Evolutionary conservation across 2,888 invertebrate species (phyloP).

Genomic region (Malachius bipustulatus): DNA sequence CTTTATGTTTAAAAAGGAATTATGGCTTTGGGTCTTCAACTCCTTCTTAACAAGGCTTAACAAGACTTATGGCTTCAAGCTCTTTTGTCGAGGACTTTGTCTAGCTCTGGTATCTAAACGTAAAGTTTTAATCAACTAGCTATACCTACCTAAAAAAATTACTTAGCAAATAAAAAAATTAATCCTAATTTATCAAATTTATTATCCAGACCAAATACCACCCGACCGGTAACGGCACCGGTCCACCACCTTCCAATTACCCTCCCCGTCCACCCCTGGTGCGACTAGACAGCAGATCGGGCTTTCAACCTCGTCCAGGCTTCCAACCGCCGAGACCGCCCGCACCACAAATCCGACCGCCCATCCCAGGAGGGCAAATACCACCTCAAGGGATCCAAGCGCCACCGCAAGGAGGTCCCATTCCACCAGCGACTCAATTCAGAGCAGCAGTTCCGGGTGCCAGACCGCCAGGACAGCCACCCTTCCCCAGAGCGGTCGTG

Average conservation of each 20-base stretch:
- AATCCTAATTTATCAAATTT: no score
- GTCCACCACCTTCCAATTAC: conserved; percentile 16
- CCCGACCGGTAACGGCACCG: conserved; percentile 15
- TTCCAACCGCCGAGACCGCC: conserved; percentile 27
- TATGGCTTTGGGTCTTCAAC: no score
- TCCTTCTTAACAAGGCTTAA: no score
- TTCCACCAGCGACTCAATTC: conserved; percentile 17
- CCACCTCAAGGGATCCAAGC: conserved; percentile 29
- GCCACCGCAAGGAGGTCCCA: conserved; percentile 14
- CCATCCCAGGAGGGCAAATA: no score
- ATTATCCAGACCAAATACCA: conserved; percentile 15
- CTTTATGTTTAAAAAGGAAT: no score
- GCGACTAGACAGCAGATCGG: conserved; percentile 38
- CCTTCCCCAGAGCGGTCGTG: conserved; percentile 18
- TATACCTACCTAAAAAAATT: no score
- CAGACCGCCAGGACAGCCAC: conserved; percentile 13
- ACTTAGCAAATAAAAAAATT: no score
- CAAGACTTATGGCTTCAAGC: no score
- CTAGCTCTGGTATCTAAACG: no score
- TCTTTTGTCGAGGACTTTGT: no score
- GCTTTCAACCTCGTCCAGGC: conserved; percentile 28
- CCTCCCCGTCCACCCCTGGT: conserved; percentile 32
- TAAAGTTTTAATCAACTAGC: no score
- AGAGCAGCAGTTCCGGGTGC: conserved; percentile 9
- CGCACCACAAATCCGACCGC: conserved; percentile 24